Evolutionary conservation across 1,140 invertebrate genomes (phyloP), one percentile per base, ranked within the genome.

Genomic region (Nephila pilipes): DNA sequence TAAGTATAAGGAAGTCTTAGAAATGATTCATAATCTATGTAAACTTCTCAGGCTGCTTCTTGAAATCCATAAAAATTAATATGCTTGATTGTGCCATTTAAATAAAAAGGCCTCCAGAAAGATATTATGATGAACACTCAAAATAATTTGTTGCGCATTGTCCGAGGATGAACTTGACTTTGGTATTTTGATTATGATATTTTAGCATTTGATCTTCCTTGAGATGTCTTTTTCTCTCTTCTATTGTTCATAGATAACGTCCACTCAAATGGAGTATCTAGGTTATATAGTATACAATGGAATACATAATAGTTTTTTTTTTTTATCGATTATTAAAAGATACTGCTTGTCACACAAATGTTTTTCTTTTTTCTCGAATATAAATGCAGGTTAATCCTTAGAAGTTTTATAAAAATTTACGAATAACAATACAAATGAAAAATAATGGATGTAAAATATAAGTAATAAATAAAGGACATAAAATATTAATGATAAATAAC

Each of bases 1-100:
- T 81, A 81, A 81, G 38, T 81, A 46, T 55, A 54, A 81, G 38
- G 80, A 81, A 55, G 80, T 46, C 80, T 54, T 81, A 81, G n/a
- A 54, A 81, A 55, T 55, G 46, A 81, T 81, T 81, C 46, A 22
- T n/a, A 81, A 54, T 46, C 25, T 55, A 81, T 8, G 29, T 54
- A 55, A 81, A 54, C 46, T 81, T 81, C 20, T n/a, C 22, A 54
- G 80, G 38, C 10, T 38, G 65, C 69, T 75, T 75, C 69, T 75
- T 75, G 80, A 54, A 81, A 46, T 54, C 38, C 46, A 55, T 81
- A 81, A 81, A 81, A 46, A 81, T 54, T 81, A n/a, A 18, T 25
- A 25, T 54, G 20, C 80, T 81, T 81, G 46, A 46, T 75, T 81
- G 80, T 54, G 2, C 20, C 25, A 55, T 55, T 36, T 46, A 46